Conservation (phyloP, 1,140 invertebrate genomes). For the Meloidogyne chitwoodi region DNA sequence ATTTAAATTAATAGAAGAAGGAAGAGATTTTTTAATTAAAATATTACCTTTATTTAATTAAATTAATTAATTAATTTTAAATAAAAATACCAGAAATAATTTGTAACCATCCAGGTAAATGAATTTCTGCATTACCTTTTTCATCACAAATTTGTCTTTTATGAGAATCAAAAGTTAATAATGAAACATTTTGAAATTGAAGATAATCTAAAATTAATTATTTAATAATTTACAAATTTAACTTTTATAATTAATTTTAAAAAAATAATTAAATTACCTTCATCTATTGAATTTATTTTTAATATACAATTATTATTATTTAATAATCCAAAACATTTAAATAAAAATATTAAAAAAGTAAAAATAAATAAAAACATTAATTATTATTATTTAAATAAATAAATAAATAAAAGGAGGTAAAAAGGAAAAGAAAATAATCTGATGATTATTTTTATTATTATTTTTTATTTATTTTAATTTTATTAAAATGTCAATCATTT, state of each 20-base stretch:
- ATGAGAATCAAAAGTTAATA: not conserved
- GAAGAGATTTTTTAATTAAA: not conserved
- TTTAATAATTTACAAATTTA: no score
- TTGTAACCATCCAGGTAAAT: conserved; percentile 11
- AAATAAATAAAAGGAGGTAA: not conserved
- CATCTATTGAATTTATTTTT: not conserved
- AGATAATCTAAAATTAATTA: not conserved
- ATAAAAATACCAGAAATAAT: conserved; percentile 4
- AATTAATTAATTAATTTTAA: not conserved
- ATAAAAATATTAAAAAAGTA: not conserved
- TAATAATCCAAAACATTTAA: not conserved
- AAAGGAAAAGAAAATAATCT: not conserved
- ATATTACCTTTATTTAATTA: not conserved
- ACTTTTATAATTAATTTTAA: no score
- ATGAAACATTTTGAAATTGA: not conserved
- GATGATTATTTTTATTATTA: not conserved
- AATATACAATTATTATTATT: not conserved
- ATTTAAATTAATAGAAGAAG: not conserved
- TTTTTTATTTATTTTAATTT: not conserved
- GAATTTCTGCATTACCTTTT: not conserved
- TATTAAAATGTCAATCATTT: not conserved
- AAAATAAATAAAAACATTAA: not conserved
- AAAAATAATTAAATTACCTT: not conserved
- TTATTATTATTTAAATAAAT: not conserved
- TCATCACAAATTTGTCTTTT: conserved; percentile 4